Base-by-base conservation (phyloP, 2,113 vertebrate species). In the Nymphicus hollandicus region DNA sequence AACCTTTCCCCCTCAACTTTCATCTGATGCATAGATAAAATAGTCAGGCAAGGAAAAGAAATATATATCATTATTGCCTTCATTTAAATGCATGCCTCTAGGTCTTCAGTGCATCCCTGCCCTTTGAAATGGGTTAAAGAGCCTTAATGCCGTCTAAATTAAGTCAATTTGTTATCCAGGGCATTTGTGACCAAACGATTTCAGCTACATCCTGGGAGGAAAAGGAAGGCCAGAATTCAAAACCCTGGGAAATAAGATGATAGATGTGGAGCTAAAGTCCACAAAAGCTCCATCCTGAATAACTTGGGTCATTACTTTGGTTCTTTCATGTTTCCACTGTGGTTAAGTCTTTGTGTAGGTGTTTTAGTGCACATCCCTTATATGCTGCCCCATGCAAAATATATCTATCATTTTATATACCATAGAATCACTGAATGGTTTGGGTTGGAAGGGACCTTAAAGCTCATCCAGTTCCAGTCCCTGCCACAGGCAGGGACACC, bases 1-100 rank as follows among this genome's bases (percentile, higher is more conserved):
- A 97, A 95, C 53, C 87, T 88, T 95, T 94, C 90, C 91, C 82
- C 84, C 81, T 64, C 49, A 79, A 71, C 91, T 91, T 96, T 84
- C 92, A 93, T 94, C 60, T 74, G 85, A 58, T 78, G 63, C 88
- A 95, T 80, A 91, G 81, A 92, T 95, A 93, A 95, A 95, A 97
- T 84, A 73, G 88, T 61, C 39, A 35, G 65, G 81, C 77, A 83
- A 95, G 47, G 82, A 96, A 93, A 87, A 94, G n/a, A 89, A 92
- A 94, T 84, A 78, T 76, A 15, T 91, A 70, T 86, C 74, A 65
- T 84, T 65, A 90, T 18, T 74, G 64, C 16, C 60, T 91, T 91
- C 71, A 86, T 90, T 91, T 33, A 93, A 85, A 86, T 64, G 61
- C 90, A 63, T 86, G 70, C 79, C 77, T 91, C 50, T 39, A 88